Evolutionary conservation across 2,888 invertebrate species (phyloP).

Genomic region (Thysanoteuthis rhombus): DNA sequence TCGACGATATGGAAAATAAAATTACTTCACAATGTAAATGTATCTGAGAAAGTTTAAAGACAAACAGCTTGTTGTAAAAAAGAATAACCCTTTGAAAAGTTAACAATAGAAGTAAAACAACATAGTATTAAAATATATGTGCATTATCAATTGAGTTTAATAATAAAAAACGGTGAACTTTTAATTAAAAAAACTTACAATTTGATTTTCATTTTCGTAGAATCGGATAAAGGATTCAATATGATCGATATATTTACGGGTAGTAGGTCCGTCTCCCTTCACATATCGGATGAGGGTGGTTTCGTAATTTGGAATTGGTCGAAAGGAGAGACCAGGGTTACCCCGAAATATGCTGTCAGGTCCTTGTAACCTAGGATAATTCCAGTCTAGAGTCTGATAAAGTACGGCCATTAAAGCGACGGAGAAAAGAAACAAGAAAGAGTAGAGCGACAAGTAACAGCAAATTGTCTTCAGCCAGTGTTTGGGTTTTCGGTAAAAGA

Average conservation of each 20-base stretch:
- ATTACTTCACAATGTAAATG: too few species aligned
- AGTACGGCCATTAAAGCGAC: conserved; percentile 93
- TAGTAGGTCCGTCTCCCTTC: conserved; percentile 58
- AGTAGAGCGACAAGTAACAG: conserved; percentile 96
- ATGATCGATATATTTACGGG: conserved; percentile 60
- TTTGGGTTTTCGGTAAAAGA: not conserved
- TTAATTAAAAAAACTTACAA: conserved; percentile 17
- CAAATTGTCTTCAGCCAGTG: conserved; percentile 62
- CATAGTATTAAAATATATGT: too few species aligned
- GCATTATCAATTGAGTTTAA: too few species aligned
- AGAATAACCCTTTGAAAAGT: too few species aligned
- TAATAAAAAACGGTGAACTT: not conserved
- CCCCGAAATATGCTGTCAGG: conserved; percentile 58
- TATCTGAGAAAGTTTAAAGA: too few species aligned
- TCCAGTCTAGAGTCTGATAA: conserved; percentile 64
- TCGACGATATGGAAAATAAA: too few species aligned
- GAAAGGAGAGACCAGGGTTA: conserved; percentile 96
- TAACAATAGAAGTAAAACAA: too few species aligned
- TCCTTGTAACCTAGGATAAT: conserved; percentile 55
- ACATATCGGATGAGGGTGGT: conserved; percentile 97
- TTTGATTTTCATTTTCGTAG: conserved; percentile 50
- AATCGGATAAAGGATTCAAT: conserved; percentile 74
- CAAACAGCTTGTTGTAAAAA: too few species aligned
- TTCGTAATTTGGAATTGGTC: conserved; percentile 94
- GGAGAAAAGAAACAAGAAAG: conserved; percentile 91